These are phyloP conservation scores for Falco naumanni DNA, from an alignment of 2,797 vertebrate species.

Conservation along the genomic window DNA sequence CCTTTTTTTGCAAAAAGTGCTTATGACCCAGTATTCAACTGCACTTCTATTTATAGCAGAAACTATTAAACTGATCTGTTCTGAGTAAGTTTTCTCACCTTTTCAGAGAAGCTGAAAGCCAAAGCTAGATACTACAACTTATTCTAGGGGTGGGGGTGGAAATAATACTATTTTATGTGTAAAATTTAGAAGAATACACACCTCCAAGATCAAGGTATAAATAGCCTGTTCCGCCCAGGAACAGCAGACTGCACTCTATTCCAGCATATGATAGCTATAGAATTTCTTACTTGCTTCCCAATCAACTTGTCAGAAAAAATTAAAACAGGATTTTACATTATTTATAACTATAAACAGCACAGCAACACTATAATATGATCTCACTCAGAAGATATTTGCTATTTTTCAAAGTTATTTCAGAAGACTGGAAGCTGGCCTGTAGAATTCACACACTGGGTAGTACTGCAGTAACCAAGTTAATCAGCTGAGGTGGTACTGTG, in stretches of 20 bases:
- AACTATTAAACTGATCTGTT: background rate
- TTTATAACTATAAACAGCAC: background rate
- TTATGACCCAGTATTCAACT: background rate
- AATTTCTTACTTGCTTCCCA: background rate
- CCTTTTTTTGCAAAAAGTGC: background rate
- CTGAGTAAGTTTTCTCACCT: background rate
- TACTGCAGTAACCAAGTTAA: background rate
- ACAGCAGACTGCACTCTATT: background rate
- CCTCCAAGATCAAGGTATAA: background rate
- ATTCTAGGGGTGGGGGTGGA: rapidly evolving
- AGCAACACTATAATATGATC: background rate
- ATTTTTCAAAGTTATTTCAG: background rate
- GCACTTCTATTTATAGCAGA: background rate
- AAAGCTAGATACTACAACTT: background rate
- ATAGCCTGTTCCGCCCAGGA: background rate
- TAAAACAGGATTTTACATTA: background rate
- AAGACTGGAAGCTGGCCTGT: background rate
- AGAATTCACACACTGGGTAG: background rate
- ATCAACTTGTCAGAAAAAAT: background rate
- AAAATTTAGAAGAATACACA: background rate
- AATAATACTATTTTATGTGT: background rate
- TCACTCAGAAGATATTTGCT: background rate
- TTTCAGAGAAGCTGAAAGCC: background rate
- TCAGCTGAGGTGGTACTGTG: background rate
- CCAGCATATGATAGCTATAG: rapidly evolving